phyloP scores from a whole-genome alignment of 37 sponge, comb jelly and placozoan genomes.

The Spongilla lacustris region DNA sequence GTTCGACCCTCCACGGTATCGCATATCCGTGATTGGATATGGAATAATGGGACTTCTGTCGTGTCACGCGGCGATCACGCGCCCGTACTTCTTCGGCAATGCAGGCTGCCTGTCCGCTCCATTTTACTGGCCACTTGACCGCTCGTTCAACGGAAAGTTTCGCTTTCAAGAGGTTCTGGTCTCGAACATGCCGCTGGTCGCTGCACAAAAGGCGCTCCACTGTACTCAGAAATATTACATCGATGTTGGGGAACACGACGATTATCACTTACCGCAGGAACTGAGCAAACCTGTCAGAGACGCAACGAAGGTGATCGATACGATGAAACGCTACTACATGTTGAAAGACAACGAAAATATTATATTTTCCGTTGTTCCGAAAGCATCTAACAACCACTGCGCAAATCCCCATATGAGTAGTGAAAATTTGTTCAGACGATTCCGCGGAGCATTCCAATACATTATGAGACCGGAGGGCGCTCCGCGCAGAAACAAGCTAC shows the following conservation, averaged over 20 bases:
- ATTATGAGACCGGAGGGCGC: slow-evolving; percentile 62
- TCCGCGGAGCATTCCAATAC: slow-evolving; percentile 33
- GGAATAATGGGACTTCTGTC: slow-evolving; percentile 53
- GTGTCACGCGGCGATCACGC: slow-evolving; percentile 71
- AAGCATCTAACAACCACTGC: slow-evolving; percentile 11
- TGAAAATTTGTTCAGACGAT: slow-evolving; percentile 14
- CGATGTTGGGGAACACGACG: slow-evolving; percentile 61
- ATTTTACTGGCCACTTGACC: slow-evolving; percentile 53
- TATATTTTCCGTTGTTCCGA: slow-evolving; percentile 35
- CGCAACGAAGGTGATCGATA: slow-evolving; percentile 31
- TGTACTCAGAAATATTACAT: slow-evolving; percentile 71
- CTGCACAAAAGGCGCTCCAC: slow-evolving; percentile 5
- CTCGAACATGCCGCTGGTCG: neutral
- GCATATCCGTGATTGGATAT: slow-evolving; percentile 66
- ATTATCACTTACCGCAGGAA: too few relatives aligned
- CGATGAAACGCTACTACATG: slow-evolving; percentile 22
- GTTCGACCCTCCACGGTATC: slow-evolving; percentile 49
- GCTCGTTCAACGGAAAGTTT: neutral
- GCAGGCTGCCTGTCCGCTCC: slow-evolving; percentile 76
- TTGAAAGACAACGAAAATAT: slow-evolving; percentile 37
- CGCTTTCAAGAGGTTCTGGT: neutral
- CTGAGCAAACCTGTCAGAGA: neutral
- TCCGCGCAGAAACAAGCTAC: slow-evolving; percentile 20
- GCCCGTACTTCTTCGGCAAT: slow-evolving; percentile 48
- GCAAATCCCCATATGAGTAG: neutral